phyloP scores from a whole-genome alignment of 37 sponge, comb jelly and placozoan species.

The Spongilla lacustris region DNA sequence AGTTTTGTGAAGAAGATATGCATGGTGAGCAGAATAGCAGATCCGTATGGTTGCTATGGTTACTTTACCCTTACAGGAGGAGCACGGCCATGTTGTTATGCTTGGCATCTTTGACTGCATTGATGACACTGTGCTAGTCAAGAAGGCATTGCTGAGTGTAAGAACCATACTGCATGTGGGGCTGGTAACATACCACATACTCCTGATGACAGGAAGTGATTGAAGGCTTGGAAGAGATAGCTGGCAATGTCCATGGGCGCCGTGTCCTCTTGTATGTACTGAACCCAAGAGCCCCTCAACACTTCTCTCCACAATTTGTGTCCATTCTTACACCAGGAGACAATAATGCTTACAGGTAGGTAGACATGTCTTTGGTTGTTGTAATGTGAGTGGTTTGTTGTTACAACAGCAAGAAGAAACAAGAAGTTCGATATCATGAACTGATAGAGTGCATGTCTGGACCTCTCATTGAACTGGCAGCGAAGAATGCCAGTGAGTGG shows the following conservation, averaged over 20 bases:
- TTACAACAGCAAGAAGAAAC: slow-evolving; percentile 63
- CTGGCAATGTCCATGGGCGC: slow-evolving; percentile 62
- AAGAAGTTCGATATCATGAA: slow-evolving; percentile 41
- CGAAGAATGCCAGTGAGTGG: slow-evolving; percentile 50
- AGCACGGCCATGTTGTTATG: slow-evolving; percentile 87
- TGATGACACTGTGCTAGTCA: slow-evolving; percentile 95
- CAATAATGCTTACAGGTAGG: slow-evolving; percentile 66
- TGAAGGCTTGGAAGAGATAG: slow-evolving; percentile 59
- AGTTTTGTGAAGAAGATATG: slow-evolving; percentile 87
- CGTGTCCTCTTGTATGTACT: slow-evolving; percentile 86
- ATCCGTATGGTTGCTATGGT: background rate
- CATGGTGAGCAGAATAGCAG: slow-evolving; percentile 24
- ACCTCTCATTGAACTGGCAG: slow-evolving; percentile 50
- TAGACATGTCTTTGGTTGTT: background rate
- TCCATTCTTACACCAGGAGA: slow-evolving; percentile 78
- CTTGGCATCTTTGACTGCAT: slow-evolving; percentile 90
- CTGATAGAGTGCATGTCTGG: slow-evolving; percentile 50
- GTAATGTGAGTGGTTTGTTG: background rate
- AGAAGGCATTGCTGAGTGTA: slow-evolving; percentile 78
- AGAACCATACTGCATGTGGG: background rate
- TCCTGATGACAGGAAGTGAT: slow-evolving; percentile 61
- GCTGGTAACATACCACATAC: background rate
- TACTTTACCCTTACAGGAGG: slow-evolving; percentile 50
- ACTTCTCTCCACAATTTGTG: slow-evolving; percentile 75
- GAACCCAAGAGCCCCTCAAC: slow-evolving; percentile 54